phyloP scores from a whole-genome alignment of 2,797 vertebrate genomes.

The Pangasius mekongensis region DNA sequence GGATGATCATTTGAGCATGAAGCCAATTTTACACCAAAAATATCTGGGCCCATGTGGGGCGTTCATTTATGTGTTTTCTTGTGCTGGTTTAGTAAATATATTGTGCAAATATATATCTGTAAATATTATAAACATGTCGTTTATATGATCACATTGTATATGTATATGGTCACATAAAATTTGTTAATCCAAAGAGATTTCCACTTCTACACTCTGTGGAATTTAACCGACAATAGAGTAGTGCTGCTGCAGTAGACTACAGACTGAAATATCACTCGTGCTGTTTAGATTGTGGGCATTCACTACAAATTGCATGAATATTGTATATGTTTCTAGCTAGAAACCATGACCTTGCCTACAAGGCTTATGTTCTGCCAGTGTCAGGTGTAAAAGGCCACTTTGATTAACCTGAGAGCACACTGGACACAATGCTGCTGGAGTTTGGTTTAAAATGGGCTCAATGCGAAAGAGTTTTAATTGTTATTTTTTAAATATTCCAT shows the following conservation, averaged over 20 bases:
- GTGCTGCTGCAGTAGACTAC: neutral
- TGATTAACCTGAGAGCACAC: too few species aligned
- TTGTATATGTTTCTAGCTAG: neutral
- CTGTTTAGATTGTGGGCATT: too few species aligned
- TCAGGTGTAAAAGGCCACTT: neutral
- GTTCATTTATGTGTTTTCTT: too few species aligned
- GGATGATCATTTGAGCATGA: too few species aligned
- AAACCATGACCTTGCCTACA: neutral
- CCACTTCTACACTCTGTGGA: too few species aligned
- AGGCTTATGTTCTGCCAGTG: neutral
- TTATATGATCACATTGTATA: neutral
- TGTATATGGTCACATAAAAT: neutral
- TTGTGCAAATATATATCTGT: too few species aligned
- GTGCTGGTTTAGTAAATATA: too few species aligned
- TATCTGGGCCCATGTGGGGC: too few species aligned
- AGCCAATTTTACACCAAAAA: too few species aligned
- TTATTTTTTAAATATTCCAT: too few species aligned
- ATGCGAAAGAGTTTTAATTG: neutral
- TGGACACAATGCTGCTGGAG: too few species aligned
- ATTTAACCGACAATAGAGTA: neutral
- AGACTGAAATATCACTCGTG: too few species aligned
- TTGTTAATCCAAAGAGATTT: neutral
- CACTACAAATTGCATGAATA: neutral
- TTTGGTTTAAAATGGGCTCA: neutral
- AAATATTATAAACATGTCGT: neutral